A percentile compares a stretch with the other conserved stretches of the same genome.
Conservation (phyloP, 2,113 vertebrate species). For the Poecile atricapillus region DNA sequence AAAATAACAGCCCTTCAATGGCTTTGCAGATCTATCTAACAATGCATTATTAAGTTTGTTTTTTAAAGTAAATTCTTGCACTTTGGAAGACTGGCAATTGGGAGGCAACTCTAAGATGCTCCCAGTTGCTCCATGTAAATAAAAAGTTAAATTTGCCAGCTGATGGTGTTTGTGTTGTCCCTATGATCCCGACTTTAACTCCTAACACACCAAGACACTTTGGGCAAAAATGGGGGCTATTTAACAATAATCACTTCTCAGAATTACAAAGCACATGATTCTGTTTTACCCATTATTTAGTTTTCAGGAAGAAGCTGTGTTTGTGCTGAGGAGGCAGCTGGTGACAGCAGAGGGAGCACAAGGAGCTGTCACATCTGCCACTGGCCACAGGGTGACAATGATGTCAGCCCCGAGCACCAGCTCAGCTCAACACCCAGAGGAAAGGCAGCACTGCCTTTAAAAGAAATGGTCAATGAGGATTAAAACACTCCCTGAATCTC, state of each 20-base stretch:
- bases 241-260: not conserved
- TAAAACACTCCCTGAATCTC: not conserved
- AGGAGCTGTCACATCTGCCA: not conserved
- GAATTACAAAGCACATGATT: not conserved
- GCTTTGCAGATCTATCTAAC: not conserved
- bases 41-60: not conserved
- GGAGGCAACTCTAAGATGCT: not conserved
- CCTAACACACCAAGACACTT: not conserved
- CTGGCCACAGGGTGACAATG: not conserved
- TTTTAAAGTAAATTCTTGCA: not conserved
- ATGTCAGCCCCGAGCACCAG: not conserved
- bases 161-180: not conserved
- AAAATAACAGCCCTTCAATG: not conserved
- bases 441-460: not conserved
- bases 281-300: not conserved
- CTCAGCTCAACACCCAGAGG: not conserved
- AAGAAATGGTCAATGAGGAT: not conserved
- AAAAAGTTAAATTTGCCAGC: not conserved
- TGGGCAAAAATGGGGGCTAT: not conserved
- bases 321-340: not conserved
- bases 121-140: not conserved
- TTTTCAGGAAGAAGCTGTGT: not conserved
- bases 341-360: slow-evolving; percentile 62
- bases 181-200: not conserved
- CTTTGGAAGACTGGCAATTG: not conserved